Evolutionary conservation across 2,797 vertebrate genomes (phyloP).

Genomic region (Acanthis flammea): DNA sequence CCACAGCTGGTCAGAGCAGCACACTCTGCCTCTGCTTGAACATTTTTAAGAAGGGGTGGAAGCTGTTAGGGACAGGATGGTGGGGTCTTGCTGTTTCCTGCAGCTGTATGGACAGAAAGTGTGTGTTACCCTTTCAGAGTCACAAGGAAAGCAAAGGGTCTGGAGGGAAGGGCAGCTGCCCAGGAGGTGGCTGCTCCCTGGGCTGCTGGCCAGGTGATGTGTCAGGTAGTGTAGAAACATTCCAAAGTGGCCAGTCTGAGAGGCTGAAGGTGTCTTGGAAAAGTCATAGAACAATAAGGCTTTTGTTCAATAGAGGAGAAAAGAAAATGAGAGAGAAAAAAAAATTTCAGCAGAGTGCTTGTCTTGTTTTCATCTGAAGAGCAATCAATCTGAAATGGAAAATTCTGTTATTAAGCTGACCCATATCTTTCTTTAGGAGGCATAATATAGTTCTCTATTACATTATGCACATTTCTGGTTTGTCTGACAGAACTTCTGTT

Average conservation of each 20-base stretch:
- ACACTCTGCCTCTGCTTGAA: not conserved
- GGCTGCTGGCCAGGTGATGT: not conserved
- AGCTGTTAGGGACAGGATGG: not conserved
- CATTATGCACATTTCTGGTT: not conserved
- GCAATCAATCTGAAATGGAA: not conserved
- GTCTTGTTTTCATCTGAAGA: not conserved
- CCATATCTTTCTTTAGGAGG: not conserved
- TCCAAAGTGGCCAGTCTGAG: not conserved
- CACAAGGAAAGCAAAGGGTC: not conserved
- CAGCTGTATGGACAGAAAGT: not conserved
- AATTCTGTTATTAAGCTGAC: not conserved
- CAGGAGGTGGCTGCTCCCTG: not conserved
- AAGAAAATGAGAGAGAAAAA: not conserved
- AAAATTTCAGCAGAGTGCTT: not conserved
- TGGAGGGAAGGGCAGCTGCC: not conserved
- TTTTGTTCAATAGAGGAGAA: not conserved
- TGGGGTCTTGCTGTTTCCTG: not conserved
- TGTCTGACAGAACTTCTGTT: not conserved
- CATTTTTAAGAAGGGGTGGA: not conserved
- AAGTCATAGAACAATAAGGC: not conserved
- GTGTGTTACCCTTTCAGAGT: not conserved
- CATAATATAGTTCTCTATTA: not conserved
- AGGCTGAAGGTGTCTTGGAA: not conserved
- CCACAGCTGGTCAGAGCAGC: not conserved
- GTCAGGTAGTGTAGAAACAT: not conserved